Conservation (phyloP, 1,140 invertebrate genomes). For the Popillia japonica region DNA sequence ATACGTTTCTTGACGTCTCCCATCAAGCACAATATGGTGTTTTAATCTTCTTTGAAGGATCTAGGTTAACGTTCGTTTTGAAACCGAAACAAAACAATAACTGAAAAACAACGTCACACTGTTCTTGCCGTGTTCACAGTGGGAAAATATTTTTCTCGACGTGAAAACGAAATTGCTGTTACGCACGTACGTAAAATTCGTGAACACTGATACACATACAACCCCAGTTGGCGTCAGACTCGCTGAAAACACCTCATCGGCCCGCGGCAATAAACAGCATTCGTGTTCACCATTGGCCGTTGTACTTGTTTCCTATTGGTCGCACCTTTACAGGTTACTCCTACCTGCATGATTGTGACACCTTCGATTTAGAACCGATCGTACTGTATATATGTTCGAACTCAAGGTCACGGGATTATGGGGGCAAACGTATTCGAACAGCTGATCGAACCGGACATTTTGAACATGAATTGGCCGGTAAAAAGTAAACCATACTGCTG, state of each 20-base stretch:
- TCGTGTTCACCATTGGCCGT: constrained; percentile 59
- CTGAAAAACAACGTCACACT: constrained; percentile 8
- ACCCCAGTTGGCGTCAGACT: constrained; percentile 52
- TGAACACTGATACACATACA: constrained; percentile 48
- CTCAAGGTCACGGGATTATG: constrained; percentile 41
- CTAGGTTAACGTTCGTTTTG: constrained; percentile 12
- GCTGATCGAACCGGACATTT: constrained; percentile 56
- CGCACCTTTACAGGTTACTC: constrained; percentile 59
- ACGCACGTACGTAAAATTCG: constrained; percentile 21
- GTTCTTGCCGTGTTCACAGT: background rate
- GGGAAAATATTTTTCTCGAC: constrained; percentile 26
- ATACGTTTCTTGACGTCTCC: constrained; percentile 44
- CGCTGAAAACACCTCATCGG: constrained; percentile 51
- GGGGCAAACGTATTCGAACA: constrained; percentile 44
- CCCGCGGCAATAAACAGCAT: constrained; percentile 57
- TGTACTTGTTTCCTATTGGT: constrained; percentile 54
- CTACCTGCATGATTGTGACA: constrained; percentile 52
- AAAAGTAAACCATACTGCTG: constrained; percentile 50
- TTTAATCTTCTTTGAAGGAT: constrained; percentile 16
- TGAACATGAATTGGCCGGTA: constrained; percentile 51
- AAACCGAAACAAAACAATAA: constrained; percentile 20
- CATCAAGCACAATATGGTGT: constrained; percentile 50
- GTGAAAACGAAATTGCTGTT: constrained; percentile 15
- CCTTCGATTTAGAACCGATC: background rate
- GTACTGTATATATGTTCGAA: constrained; percentile 19